Evolutionary conservation across 2,888 invertebrate species (phyloP).

Genomic region (Proisotoma minuta): DNA sequence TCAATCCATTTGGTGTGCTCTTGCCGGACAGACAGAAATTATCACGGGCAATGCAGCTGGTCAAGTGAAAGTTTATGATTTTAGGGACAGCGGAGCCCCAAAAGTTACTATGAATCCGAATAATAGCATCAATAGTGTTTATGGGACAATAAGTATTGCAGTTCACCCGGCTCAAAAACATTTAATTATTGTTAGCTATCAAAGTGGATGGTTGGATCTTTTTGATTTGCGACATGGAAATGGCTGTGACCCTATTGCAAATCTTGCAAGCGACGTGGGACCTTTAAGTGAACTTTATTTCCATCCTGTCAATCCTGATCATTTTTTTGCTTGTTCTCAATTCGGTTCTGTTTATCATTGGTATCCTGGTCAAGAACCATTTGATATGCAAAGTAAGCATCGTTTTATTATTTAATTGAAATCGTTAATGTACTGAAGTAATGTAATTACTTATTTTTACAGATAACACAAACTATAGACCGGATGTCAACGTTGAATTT

Average conservation of each 20-base stretch:
- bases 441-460: constrained; percentile 1
- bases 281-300: constrained; percentile 43
- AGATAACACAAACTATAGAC: constrained; percentile 28
- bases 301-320: constrained; percentile 43
- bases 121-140: constrained; percentile 37
- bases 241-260: constrained; percentile 40
- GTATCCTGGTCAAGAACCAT: constrained; percentile 36
- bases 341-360: constrained; percentile 42
- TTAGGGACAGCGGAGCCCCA: constrained; percentile 26
- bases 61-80: constrained; percentile 45
- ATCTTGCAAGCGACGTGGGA: constrained; percentile 37
- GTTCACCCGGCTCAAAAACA: constrained; percentile 45
- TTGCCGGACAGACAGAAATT: constrained; percentile 29
- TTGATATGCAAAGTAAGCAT: constrained; percentile 2
- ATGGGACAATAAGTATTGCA: constrained; percentile 41
- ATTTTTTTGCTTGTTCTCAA: constrained; percentile 44
- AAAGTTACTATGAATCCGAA: constrained; percentile 37
- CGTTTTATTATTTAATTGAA: background rate
- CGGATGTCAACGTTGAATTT: constrained; percentile 44
- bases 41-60: constrained; percentile 44
- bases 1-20: constrained; percentile 22
- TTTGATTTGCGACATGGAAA: constrained; percentile 26
- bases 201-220: constrained; percentile 42
- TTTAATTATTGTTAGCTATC: constrained; percentile 42
- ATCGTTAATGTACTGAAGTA: background rate